Evolutionary conservation across 2,113 vertebrate species (phyloP), one percentile per base, ranked within the genome.

Genomic region (Otis tarda): DNA sequence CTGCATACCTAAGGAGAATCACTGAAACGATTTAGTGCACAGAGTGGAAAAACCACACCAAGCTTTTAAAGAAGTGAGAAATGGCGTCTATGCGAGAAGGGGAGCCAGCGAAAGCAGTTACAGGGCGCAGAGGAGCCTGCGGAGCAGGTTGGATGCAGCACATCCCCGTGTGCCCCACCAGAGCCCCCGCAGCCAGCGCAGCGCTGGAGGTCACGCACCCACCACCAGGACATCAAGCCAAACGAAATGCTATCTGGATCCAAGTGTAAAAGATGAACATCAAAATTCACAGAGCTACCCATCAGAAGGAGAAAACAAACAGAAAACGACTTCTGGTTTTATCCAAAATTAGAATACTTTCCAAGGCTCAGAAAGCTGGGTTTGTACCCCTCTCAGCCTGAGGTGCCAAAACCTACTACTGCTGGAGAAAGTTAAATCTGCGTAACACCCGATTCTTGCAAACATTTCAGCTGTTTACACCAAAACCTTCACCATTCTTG

Each of bases 101-200:
- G 39, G 25, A 25, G 5, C 5, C 35, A 18, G 41, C 30, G 37
- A 27, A 35, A 37, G 43, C 49, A 28, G 27, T 4, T 21, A 3
- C n/a, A 12, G 5, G 10, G 39, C 23, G 35, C 14, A 14, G 30
- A 35, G 47, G n/a, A 63, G 57, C 43, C 7, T 0, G 0, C 37
- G 9, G 15, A 60, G 41, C 19, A 5, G n/a, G 8, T 25, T 0
- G 2, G n/a, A 4, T 0, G 3, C 37, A 33, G 41, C 41, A 27
- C 31, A 6, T 2, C 15, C 28, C 1, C 0, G 16, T 1, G 6
- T 31, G 39, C 28, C 70, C 7, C 4, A 9, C 12, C 25, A 18
- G 35, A 50, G 31, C 9, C 13, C 23, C 15, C 28, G 23, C 9
- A n/a, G n/a, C 61, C 43, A 33, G 30, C 37, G 17, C 2, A 0